Conservation (phyloP, 2,113 vertebrate genomes). For the Nothoprocta pentlandii region DNA sequence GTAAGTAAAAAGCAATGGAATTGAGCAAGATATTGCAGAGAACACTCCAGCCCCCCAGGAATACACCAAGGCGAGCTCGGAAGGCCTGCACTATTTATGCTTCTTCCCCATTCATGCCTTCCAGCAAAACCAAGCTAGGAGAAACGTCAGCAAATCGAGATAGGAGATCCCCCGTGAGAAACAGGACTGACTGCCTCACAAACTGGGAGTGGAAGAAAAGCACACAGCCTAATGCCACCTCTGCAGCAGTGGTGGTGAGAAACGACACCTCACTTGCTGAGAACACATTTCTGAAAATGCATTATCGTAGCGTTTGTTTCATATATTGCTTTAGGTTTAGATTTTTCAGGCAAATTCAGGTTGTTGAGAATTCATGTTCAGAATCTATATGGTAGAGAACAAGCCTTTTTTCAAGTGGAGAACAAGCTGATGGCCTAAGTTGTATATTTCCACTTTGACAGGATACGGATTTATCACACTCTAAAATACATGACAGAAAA, state of each 20-base stretch:
- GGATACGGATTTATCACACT: neutral
- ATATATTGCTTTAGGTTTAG: neutral
- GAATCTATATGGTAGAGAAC: neutral
- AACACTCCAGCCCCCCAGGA: neutral
- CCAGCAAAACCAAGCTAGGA: neutral
- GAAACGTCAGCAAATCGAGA: neutral
- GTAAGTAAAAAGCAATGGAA: neutral
- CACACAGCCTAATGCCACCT: neutral
- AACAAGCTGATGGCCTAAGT: neutral
- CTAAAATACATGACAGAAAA: neutral
- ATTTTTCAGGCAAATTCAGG: neutral
- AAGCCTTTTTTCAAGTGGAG: neutral
- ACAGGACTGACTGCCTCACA: neutral
- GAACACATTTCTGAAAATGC: neutral
- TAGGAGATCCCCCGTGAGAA: neutral
- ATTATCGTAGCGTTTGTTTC: neutral
- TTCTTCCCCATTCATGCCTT: neutral
- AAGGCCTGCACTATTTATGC: neutral
- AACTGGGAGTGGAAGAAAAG: neutral
- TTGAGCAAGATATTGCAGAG: neutral
- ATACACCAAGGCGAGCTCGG: neutral
- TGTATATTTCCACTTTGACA: neutral
- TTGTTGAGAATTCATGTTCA: neutral
- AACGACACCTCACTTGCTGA: neutral
- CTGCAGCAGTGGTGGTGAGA: neutral